Percentiles rank a stretch among this genome's conserved stretches.
Evolutionary conservation across 2,797 vertebrate genomes (phyloP).

Genomic region (Chloroceryle inda): DNA sequence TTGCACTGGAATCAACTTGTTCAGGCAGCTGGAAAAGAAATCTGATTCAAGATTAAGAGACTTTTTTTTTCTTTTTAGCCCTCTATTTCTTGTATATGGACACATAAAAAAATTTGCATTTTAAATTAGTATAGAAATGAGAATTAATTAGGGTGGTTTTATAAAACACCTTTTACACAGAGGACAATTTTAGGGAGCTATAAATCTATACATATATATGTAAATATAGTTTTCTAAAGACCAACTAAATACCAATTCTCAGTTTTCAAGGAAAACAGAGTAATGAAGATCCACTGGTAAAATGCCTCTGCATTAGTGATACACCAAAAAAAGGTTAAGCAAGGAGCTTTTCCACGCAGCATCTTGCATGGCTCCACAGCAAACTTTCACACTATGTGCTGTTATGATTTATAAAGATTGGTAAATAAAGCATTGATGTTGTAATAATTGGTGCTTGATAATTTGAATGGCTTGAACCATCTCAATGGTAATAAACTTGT

Average conservation of each 20-base stretch:
- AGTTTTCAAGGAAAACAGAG: background rate
- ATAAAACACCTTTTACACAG: background rate
- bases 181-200: background rate
- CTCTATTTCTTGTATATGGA: background rate
- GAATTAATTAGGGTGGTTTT: background rate
- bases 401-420: background rate
- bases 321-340: background rate
- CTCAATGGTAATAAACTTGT: background rate
- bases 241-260: background rate
- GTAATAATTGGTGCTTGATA: background rate
- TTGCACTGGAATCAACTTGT: conserved; percentile 29
- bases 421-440: background rate
- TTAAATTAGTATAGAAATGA: background rate
- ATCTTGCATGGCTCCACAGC: background rate
- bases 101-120: background rate
- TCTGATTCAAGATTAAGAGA: conserved; percentile 4
- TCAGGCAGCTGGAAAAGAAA: conserved; percentile 50
- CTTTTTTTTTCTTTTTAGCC: background rate
- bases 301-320: background rate
- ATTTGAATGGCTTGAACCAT: background rate
- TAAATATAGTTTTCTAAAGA: background rate
- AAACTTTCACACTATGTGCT: background rate
- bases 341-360: background rate
- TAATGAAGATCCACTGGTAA: background rate
- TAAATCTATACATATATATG: background rate